Evolutionary conservation across 2,113 vertebrate species (phyloP).

Genomic region (Misgurnus mizolepis): DNA sequence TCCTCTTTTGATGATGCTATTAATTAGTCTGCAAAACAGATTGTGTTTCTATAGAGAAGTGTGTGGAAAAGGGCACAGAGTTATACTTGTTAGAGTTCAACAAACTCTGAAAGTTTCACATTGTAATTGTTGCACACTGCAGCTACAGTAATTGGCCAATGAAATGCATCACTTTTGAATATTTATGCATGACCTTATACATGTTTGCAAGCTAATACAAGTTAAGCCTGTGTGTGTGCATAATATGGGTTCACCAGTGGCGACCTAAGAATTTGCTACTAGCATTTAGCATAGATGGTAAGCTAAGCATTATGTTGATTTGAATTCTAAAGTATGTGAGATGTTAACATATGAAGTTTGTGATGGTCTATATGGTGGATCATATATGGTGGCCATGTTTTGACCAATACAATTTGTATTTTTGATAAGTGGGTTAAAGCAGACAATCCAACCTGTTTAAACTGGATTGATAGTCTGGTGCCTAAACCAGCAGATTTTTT

Average conservation of each 20-base stretch:
- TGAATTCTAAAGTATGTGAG: conserved; percentile 54
- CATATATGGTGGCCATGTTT: no score
- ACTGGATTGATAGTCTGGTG: no score
- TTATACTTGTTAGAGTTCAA: not conserved
- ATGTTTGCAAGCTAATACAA: conserved; percentile 23
- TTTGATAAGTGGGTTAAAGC: no score
- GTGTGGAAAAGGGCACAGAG: conserved; percentile 47
- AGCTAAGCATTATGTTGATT: not conserved
- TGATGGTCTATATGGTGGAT: no score
- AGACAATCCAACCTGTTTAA: no score
- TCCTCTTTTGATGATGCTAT: conserved; percentile 43
- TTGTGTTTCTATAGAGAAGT: conserved; percentile 40
- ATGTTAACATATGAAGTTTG: conserved; percentile 20
- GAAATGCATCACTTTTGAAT: conserved; percentile 49
- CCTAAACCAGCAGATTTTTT: no score
- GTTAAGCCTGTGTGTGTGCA: conserved; percentile 50
- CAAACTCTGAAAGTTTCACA: conserved; percentile 26
- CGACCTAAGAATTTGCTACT: conserved; percentile 50
- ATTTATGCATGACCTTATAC: not conserved
- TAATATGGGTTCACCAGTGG: conserved; percentile 53
- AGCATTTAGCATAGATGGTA: conserved; percentile 49
- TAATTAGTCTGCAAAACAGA: conserved; percentile 53
- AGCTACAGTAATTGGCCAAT: conserved; percentile 47
- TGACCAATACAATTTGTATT: no score
- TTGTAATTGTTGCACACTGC: conserved; percentile 45